These are phyloP conservation scores for Oreochromis niloticus DNA, from an alignment of 2,113 vertebrate species.

Conservation along the genomic window DNA sequence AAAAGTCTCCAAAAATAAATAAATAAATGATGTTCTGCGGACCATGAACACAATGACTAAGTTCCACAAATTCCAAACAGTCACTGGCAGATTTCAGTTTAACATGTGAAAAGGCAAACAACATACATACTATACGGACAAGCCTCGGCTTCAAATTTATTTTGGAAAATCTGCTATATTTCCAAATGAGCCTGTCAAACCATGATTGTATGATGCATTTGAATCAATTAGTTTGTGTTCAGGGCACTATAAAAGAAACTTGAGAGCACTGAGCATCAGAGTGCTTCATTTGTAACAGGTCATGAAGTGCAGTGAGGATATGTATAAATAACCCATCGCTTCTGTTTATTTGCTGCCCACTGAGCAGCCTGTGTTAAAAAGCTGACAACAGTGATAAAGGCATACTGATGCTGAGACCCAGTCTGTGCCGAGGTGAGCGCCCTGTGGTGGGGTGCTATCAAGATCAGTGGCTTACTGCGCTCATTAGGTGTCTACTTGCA, in stretches of 20 bases:
- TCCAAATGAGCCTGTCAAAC: not conserved
- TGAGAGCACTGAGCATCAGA: not conserved
- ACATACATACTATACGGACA: not conserved
- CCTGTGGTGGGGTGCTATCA: not conserved
- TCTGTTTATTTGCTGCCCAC: not conserved
- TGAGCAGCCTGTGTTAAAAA: not conserved
- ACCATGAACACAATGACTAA: not conserved
- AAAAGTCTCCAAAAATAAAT: not conserved
- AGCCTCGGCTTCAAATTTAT: not conserved
- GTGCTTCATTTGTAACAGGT: not conserved
- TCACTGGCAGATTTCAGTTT: not conserved
- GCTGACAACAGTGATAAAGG: slow-evolving; percentile 10
- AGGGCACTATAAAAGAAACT: not conserved
- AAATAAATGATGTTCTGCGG: not conserved
- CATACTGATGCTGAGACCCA: not conserved
- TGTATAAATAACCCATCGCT: not conserved
- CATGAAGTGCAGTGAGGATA: not conserved
- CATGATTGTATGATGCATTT: not conserved
- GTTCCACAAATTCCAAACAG: not conserved
- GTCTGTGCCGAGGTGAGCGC: not conserved
- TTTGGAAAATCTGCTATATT: not conserved
- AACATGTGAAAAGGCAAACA: not conserved
- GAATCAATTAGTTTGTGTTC: not conserved
- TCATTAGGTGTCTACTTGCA: slow-evolving; percentile 19
- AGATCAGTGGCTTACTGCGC: slow-evolving; percentile 21